phyloP scores from a whole-genome alignment of 2,888 invertebrate genomes.

The Silvanus unidentatus region DNA sequence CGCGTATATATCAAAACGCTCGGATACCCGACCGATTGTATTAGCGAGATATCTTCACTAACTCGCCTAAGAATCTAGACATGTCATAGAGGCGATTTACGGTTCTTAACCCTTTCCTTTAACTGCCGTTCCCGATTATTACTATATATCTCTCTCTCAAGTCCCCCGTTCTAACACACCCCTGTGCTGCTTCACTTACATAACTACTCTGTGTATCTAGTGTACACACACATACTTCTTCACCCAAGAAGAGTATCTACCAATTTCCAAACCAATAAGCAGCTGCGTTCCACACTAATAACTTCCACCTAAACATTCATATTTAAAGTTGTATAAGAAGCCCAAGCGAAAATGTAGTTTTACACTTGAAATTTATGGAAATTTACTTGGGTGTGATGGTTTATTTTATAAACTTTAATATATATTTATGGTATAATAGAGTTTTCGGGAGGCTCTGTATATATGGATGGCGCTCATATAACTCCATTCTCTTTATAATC shows the following conservation, averaged over 20 bases:
- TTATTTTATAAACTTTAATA: too few relatives aligned
- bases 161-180: too few relatives aligned
- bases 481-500: too few relatives aligned
- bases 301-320: constrained; percentile 10
- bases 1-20: constrained; percentile 36
- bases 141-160: constrained; percentile 15
- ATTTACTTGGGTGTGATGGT: too few relatives aligned
- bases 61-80: constrained; percentile 38
- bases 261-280: constrained; percentile 40
- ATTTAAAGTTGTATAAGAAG: too few relatives aligned
- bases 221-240: background rate
- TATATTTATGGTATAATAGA: too few relatives aligned
- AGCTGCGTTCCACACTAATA: constrained; percentile 31
- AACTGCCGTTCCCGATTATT: constrained; percentile 29
- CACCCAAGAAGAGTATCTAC: constrained; percentile 21
- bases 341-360: too few relatives aligned
- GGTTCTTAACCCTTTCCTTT: constrained; percentile 37
- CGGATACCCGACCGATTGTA: constrained; percentile 33
- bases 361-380: too few relatives aligned
- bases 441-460: too few relatives aligned
- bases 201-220: background rate
- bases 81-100: constrained; percentile 36
- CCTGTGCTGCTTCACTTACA: too few relatives aligned
- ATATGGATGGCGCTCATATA: too few relatives aligned
- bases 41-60: constrained; percentile 37